Evolutionary conservation across 2,888 invertebrate genomes (phyloP).

Genomic region (Agrochola circellaris): DNA sequence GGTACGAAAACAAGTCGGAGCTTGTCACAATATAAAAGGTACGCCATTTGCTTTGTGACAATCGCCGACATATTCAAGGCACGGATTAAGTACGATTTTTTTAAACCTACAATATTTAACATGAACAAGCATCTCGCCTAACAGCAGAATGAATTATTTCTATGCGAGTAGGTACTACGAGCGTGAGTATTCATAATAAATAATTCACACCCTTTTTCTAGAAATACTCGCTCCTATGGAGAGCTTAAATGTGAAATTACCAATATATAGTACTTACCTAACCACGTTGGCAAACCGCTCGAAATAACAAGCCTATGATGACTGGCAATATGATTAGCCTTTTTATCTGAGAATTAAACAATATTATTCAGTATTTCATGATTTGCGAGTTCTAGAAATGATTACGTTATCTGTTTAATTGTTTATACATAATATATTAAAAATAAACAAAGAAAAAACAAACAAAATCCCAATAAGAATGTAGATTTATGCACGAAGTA

Average conservation of each 20-base stretch:
- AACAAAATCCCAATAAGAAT: too few species aligned
- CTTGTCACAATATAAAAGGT: slow-evolving; percentile 15
- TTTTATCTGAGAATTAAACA: not conserved
- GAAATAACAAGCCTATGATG: slow-evolving; percentile 4
- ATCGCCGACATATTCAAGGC: not conserved
- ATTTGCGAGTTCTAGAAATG: not conserved
- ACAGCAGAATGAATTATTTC: slow-evolving; percentile 17
- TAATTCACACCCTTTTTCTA: slow-evolving; percentile 31
- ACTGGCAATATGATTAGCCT: slow-evolving; percentile 4
- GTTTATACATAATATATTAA: too few species aligned
- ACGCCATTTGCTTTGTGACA: too few species aligned
- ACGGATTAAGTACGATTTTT: not conserved
- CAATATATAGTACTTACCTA: not conserved
- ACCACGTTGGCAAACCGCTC: not conserved
- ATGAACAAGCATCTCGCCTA: not conserved
- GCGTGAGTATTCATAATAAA: not conserved
- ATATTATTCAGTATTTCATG: not conserved
- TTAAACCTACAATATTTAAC: not conserved
- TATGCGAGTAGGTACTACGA: slow-evolving; percentile 11
- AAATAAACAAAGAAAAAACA: too few species aligned
- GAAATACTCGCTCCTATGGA: slow-evolving; percentile 9
- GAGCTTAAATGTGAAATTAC: slow-evolving; percentile 9
- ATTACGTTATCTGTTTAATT: not conserved
- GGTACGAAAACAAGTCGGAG: slow-evolving; percentile 11
- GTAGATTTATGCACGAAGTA: too few species aligned